phyloP scores from a whole-genome alignment of 2,888 invertebrate genomes.

The Hylaea fasciaria region DNA sequence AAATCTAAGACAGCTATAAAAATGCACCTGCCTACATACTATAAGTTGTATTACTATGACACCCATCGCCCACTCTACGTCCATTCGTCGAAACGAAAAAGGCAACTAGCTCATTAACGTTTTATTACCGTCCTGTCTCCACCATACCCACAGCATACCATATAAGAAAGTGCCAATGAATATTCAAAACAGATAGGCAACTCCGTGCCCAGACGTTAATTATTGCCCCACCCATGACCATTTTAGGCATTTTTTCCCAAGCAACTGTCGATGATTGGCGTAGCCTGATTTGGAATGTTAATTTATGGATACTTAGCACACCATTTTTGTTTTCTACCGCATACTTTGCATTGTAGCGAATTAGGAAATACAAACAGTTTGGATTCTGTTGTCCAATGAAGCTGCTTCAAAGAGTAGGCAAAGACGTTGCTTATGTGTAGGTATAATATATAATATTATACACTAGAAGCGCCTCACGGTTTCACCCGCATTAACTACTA shows the following conservation, averaged over 20 bases:
- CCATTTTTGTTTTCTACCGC: conserved; percentile 56
- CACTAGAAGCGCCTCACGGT: too few species aligned
- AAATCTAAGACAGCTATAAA: neutral
- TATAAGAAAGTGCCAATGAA: conserved; percentile 48
- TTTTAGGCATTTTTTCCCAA: conserved; percentile 52
- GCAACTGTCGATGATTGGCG: conserved; percentile 56
- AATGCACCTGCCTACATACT: conserved; percentile 17
- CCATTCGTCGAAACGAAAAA: conserved; percentile 61
- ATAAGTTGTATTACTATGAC: conserved; percentile 9
- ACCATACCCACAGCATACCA: conserved; percentile 47
- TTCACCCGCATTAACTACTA: too few species aligned
- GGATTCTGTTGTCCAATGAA: conserved; percentile 30
- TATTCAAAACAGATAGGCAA: conserved; percentile 26
- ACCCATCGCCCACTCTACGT: conserved; percentile 46
- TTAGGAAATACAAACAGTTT: conserved; percentile 42
- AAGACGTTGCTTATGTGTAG: neutral
- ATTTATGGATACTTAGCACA: conserved; percentile 62
- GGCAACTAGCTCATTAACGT: conserved; percentile 59
- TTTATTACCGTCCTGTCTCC: conserved; percentile 50
- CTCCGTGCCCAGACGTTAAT: conserved; percentile 32
- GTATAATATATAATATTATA: too few species aligned
- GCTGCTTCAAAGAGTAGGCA: neutral
- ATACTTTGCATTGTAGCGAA: conserved; percentile 43
- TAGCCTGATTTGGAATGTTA: conserved; percentile 52
- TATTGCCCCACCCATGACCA: conserved; percentile 65